Evolutionary conservation across 2,797 vertebrate species (phyloP).

Genomic region (Coracias cyanogaster): DNA sequence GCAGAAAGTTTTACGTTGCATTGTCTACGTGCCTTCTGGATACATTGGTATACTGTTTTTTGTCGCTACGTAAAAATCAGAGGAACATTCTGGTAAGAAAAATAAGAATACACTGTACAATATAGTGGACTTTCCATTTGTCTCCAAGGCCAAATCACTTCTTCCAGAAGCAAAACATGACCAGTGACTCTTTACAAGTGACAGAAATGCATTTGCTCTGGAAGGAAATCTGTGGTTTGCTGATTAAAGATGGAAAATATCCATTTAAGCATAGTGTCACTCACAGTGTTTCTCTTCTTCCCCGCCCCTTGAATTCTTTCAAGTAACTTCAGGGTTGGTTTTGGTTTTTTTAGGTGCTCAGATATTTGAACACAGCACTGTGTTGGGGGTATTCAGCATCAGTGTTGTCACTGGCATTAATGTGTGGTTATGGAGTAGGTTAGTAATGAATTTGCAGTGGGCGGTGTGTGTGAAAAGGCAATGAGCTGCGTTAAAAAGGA

Average conservation of each 20-base stretch:
- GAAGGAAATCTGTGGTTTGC: not conserved
- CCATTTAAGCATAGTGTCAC: not conserved
- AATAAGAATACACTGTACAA: not conserved
- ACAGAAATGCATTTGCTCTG: not conserved
- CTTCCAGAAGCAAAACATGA: not conserved
- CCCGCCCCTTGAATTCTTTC: not conserved
- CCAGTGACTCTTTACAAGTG: not conserved
- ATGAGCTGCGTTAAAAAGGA: not conserved
- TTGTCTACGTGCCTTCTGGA: rapidly evolving
- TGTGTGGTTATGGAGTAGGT: not conserved
- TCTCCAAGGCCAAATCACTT: not conserved
- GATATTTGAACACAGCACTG: not conserved
- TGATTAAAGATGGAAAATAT: not conserved
- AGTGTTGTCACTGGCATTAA: not conserved
- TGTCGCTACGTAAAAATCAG: not conserved
- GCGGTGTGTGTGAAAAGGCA: not conserved
- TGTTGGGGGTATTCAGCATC: not conserved
- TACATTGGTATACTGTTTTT: not conserved
- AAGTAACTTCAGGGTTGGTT: not conserved
- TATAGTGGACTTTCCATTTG: not conserved
- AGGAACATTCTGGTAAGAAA: not conserved
- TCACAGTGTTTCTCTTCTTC: not conserved
- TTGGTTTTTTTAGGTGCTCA: not conserved
- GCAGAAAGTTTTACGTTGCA: not conserved
- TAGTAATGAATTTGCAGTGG: not conserved